Percentiles rank a stretch among this genome's conserved stretches.
Evolutionary conservation across 1,140 invertebrate species (phyloP).

Genomic region (Temnothorax curvispinosus): DNA sequence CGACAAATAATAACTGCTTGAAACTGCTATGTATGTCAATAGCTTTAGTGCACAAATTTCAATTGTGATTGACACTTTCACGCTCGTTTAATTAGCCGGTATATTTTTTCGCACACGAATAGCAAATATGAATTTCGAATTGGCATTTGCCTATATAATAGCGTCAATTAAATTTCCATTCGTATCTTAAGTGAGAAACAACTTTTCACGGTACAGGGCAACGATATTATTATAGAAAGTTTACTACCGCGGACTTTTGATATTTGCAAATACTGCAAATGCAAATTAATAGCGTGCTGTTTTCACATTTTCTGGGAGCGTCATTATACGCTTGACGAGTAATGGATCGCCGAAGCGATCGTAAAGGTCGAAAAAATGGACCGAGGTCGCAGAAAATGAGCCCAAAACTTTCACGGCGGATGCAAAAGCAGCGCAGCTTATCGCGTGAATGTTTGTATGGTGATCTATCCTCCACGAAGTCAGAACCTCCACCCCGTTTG

Average conservation of each 20-base stretch:
- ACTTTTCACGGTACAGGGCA: neutral
- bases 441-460: slow-evolving; percentile 71
- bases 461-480: slow-evolving; percentile 76
- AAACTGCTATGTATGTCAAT: neutral
- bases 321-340: slow-evolving; percentile 22
- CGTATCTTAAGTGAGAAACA: neutral
- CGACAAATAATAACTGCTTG: slow-evolving; percentile 34
- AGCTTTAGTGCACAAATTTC: slow-evolving; percentile 15
- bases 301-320: neutral
- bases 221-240: neutral
- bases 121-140: neutral
- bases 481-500: slow-evolving; percentile 70
- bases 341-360: slow-evolving; percentile 41
- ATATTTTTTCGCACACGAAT: slow-evolving; percentile 10
- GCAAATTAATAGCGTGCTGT: neutral
- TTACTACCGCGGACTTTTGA: neutral
- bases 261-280: neutral
- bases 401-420: slow-evolving; percentile 71
- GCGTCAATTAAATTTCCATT: neutral
- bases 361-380: slow-evolving; percentile 50
- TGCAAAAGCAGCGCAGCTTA: slow-evolving; percentile 69
- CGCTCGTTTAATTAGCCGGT: slow-evolving; percentile 4
- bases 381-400: slow-evolving; percentile 67
- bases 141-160: neutral
- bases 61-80: slow-evolving; percentile 19